Percentiles rank a stretch among this genome's conserved stretches.
These are phyloP conservation scores for Urocolius indicus DNA, from an alignment of 2,113 vertebrate genomes.

Conservation along the genomic window DNA sequence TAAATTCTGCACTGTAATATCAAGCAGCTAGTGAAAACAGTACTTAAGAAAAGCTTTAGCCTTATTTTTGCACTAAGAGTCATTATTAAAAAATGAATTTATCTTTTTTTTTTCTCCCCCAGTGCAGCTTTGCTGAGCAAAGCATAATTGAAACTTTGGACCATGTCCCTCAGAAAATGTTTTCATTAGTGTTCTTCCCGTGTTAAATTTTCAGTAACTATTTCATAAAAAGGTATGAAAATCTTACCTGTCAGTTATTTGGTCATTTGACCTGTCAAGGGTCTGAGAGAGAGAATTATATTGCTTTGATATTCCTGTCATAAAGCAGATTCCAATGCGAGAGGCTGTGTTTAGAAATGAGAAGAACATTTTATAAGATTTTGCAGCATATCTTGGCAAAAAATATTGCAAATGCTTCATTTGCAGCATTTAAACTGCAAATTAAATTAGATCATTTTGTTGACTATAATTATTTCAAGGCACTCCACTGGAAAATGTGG, in stretches of 20 bases:
- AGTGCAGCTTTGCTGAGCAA: constrained; percentile 18
- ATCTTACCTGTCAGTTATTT: not conserved
- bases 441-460: not conserved
- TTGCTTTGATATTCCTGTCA: not conserved
- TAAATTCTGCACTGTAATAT: not conserved
- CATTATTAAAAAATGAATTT: constrained; percentile 48
- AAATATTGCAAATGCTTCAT: not conserved
- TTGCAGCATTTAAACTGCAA: not conserved
- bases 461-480: not conserved
- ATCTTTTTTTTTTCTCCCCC: constrained; percentile 49
- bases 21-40: constrained; percentile 23
- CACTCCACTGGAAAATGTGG: not conserved
- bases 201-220: not conserved
- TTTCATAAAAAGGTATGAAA: not conserved
- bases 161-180: not conserved
- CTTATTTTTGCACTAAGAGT: constrained; percentile 39
- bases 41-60: constrained; percentile 41
- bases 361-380: not conserved
- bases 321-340: not conserved
- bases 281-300: not conserved
- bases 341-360: not conserved
- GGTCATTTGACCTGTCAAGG: not conserved
- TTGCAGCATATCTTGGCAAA: not conserved
- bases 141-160: not conserved
- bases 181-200: not conserved